phyloP scores from a whole-genome alignment of 37 sponge, comb jelly and placozoan genomes.

The Cladorhizidae sp. region DNA sequence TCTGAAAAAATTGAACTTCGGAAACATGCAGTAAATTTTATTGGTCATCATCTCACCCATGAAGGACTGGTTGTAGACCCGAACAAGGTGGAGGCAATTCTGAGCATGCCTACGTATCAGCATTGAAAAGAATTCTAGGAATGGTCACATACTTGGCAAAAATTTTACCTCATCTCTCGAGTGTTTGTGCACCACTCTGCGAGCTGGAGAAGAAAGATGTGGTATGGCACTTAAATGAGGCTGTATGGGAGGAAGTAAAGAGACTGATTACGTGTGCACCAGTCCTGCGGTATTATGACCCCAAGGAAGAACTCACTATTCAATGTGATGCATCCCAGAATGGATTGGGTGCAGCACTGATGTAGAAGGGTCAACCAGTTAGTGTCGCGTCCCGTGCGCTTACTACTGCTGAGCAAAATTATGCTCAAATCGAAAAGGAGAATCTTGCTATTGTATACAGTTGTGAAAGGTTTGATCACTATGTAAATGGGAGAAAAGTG shows the following conservation, averaged over 20 bases:
- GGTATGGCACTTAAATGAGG: neutral
- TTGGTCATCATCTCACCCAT: slow-evolving; percentile 1
- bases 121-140: slow-evolving; percentile 38
- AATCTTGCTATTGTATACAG: too few species aligned
- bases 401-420: too few species aligned
- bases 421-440: too few species aligned
- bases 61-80: slow-evolving; percentile 20
- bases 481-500: too few species aligned
- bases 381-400: too few species aligned
- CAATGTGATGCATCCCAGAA: slow-evolving; percentile 21
- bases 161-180: slow-evolving; percentile 53
- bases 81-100: slow-evolving; percentile 31
- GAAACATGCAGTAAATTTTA: neutral
- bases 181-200: neutral
- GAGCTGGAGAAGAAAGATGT: slow-evolving; percentile 18
- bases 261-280: slow-evolving; percentile 30
- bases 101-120: slow-evolving; percentile 48
- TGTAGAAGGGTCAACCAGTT: too few species aligned
- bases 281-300: slow-evolving; percentile 9
- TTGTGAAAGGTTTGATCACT: too few species aligned
- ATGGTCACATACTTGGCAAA: slow-evolving; percentile 45
- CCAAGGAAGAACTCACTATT: slow-evolving; percentile 20
- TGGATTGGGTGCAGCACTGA: slow-evolving; percentile 43
- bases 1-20: slow-evolving; percentile 20
- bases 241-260: slow-evolving; percentile 6